Evolutionary conservation across 2,797 vertebrate genomes (phyloP).

Genomic region (Characodon lateralis): DNA sequence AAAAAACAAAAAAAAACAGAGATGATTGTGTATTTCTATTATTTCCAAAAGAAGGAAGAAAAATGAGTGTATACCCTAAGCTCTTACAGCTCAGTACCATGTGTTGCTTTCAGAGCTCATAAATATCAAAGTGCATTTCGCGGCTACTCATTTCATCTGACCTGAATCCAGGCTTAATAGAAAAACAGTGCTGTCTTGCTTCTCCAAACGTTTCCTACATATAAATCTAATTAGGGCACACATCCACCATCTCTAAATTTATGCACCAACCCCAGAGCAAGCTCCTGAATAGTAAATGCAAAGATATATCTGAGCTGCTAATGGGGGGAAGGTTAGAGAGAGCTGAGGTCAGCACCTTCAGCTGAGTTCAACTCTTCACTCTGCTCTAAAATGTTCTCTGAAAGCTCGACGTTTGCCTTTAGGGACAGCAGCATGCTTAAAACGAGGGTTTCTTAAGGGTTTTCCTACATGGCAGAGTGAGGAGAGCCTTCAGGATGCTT

Average conservation of each 20-base stretch:
- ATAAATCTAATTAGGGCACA: conserved; percentile 77
- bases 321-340: conserved; percentile 69
- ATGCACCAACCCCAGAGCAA: conserved; percentile 65
- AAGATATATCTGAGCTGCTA: conserved; percentile 67
- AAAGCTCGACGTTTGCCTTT: conserved; percentile 55
- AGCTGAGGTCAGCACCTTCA: conserved; percentile 79
- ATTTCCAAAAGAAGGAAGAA: neutral
- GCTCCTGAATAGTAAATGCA: conserved; percentile 66
- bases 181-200: conserved; percentile 64
- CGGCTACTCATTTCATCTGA: conserved; percentile 66
- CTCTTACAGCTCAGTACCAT: conserved; percentile 50
- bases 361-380: conserved; percentile 52
- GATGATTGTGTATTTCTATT: neutral
- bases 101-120: conserved; percentile 60
- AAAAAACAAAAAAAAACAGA: neutral
- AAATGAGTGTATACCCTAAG: neutral
- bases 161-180: conserved; percentile 68
- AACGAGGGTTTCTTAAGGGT: conserved; percentile 54
- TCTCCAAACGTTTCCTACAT: conserved; percentile 70
- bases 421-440: conserved; percentile 62
- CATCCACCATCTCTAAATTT: conserved; percentile 70
- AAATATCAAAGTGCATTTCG: conserved; percentile 66
- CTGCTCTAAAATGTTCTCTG: conserved; percentile 52
- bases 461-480: conserved; percentile 45
- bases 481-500: conserved; percentile 28